Evolutionary conservation across 2,888 invertebrate genomes (phyloP), one percentile per base, ranked within the genome.

Genomic region (Oligia strigilis): DNA sequence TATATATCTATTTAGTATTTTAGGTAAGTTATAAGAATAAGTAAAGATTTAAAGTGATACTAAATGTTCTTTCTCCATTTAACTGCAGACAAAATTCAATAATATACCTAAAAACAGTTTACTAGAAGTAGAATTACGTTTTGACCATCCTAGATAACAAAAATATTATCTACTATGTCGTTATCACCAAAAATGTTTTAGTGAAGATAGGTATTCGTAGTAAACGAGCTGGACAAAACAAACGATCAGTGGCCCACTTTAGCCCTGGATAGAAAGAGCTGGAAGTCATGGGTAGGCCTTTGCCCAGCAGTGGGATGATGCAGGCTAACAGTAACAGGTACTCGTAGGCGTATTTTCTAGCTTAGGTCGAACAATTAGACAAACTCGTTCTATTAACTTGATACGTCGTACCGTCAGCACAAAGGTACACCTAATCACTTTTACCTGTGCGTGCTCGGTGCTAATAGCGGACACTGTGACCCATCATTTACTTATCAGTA

Each of bases 401-500:
- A 43, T 64, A 19, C 36, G 14, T 69, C 4, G 36, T 6, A n/a
- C 8, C 36, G 23, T 29, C 19, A 23, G 58, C 58, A 58, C 6
- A 70, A 19, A 9, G 19, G 58, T 52, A 19, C 58, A n/a, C 23
- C n/a, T 65, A 29, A 23, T 36, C 43, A 66, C 19, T 62, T 58
- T n/a, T 60, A 55, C 17, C 29, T 46, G 78, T 58, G 46, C 43
- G 36, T n/a, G 75, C n/a, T 58, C 17, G 17, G 58, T n/a, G 40
- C 11, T 58, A 69, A 73, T 74, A 69, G 36, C n/a, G 71, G 83
- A 60, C 55, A 55, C 55, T 55, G 72, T 40, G 78, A 40, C 62
- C 76, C 52, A 72, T 58, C 40, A 67, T 83, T 81, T 72, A 49
- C 40, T 66, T 64, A 73, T 66, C 55, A 71, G 65, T 67, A 66